Evolutionary conservation across 2,113 vertebrate species (phyloP).

Genomic region (Cheirogaleus medius): DNA sequence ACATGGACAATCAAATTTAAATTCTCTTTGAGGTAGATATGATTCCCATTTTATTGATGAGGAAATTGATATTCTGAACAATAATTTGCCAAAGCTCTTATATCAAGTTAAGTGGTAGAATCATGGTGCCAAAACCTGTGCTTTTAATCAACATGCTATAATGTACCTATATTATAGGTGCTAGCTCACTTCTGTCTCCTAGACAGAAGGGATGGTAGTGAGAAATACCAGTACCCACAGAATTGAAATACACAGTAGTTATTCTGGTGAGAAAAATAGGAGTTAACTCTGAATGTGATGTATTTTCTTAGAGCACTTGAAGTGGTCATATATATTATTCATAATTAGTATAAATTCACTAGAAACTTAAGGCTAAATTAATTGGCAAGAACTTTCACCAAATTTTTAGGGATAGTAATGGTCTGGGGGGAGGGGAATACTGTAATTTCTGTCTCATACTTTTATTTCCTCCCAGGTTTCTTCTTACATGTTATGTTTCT

Average conservation of each 20-base stretch:
- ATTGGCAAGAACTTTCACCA: neutral
- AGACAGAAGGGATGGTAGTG: neutral
- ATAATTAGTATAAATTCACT: constrained; percentile 12
- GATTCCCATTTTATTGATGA: neutral
- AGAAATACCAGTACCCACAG: neutral
- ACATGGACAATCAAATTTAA: neutral
- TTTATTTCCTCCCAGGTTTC: constrained; percentile 6
- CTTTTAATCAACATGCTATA: neutral
- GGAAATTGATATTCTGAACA: neutral
- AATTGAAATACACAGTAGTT: neutral
- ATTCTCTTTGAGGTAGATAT: neutral
- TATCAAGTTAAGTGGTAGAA: constrained; percentile 12
- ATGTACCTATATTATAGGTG: neutral
- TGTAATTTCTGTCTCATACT: neutral
- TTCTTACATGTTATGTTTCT: constrained; percentile 5
- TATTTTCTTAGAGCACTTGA: neutral
- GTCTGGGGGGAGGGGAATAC: neutral
- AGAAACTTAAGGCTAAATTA: neutral
- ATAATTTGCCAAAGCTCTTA: neutral
- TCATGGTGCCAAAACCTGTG: neutral
- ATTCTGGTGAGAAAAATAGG: neutral
- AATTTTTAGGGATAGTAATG: neutral
- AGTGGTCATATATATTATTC: neutral
- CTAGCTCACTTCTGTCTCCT: neutral
- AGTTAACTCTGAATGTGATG: constrained; percentile 16